Percentiles rank a stretch among this genome's conserved stretches.
Evolutionary conservation across 2,113 vertebrate species (phyloP).

Genomic region (Agapornis roseicollis): DNA sequence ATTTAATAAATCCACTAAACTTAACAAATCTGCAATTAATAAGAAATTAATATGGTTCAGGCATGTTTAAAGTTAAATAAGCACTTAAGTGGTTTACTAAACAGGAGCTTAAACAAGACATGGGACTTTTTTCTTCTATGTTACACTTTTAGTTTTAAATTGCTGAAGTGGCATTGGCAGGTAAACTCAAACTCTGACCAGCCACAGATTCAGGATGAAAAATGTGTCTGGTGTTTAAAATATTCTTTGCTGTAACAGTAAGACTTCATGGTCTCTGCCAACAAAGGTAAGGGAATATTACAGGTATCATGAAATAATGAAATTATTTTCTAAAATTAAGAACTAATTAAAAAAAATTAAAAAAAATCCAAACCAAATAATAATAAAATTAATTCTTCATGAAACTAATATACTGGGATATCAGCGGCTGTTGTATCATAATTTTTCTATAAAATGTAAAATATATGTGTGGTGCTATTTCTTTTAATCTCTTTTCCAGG

Average conservation of each 20-base stretch:
- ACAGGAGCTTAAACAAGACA: background rate
- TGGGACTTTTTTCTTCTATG: background rate
- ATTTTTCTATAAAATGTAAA: background rate
- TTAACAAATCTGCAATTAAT: constrained; percentile 23
- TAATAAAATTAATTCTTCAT: background rate
- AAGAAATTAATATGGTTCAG: background rate
- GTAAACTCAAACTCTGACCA: background rate
- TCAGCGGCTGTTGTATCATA: background rate
- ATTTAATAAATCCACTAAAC: constrained; percentile 40
- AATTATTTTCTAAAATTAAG: background rate
- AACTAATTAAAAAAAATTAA: background rate
- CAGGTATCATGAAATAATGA: background rate
- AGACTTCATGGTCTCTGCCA: background rate
- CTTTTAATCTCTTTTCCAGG: background rate
- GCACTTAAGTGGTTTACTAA: background rate
- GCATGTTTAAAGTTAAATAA: constrained; percentile 13
- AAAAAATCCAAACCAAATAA: fast-evolving
- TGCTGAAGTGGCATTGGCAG: background rate
- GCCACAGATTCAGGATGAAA: background rate
- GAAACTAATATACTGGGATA: background rate
- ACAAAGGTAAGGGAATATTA: background rate
- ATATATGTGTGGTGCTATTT: background rate
- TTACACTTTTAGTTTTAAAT: background rate
- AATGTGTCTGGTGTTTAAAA: background rate
- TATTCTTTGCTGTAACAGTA: background rate